Conservation (phyloP, 2,113 vertebrate species). For the Recurvirostra avosetta region DNA sequence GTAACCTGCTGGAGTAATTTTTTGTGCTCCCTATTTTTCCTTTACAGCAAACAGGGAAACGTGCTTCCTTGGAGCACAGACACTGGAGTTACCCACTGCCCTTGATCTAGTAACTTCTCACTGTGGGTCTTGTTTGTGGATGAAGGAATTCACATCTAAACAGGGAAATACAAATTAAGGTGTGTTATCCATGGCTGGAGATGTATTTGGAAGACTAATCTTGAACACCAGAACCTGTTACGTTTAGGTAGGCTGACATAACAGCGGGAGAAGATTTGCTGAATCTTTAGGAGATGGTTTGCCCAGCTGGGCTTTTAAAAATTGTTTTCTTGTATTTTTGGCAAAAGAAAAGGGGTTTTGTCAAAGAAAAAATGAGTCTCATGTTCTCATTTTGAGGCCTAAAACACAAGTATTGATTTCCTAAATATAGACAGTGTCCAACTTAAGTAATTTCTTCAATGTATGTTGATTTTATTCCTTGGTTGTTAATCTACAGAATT, state of each 20-base stretch:
- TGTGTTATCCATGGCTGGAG: not conserved
- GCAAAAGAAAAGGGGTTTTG: not conserved
- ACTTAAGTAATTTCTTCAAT: not conserved
- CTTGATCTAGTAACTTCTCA: not conserved
- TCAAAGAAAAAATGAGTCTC: not conserved
- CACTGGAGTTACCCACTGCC: not conserved
- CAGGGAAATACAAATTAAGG: not conserved
- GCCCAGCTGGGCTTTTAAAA: not conserved
- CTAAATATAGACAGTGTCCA: not conserved
- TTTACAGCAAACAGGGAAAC: not conserved
- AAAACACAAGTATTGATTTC: not conserved
- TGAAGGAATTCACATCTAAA: not conserved
- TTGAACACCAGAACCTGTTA: not conserved
- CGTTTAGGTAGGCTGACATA: fast-evolving
- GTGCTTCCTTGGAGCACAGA: not conserved
- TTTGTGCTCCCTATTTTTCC: not conserved
- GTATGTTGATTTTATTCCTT: not conserved
- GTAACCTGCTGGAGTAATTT: not conserved
- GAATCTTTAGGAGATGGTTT: not conserved
- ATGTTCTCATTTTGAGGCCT: not conserved
- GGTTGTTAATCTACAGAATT: not conserved
- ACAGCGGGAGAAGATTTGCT: not conserved
- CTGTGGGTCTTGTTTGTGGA: not conserved
- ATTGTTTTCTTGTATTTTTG: not conserved
- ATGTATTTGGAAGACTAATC: not conserved